Evolutionary conservation across 2,797 vertebrate species (phyloP), one percentile per base, ranked within the genome.

Genomic region (Bucorvus abyssinicus): DNA sequence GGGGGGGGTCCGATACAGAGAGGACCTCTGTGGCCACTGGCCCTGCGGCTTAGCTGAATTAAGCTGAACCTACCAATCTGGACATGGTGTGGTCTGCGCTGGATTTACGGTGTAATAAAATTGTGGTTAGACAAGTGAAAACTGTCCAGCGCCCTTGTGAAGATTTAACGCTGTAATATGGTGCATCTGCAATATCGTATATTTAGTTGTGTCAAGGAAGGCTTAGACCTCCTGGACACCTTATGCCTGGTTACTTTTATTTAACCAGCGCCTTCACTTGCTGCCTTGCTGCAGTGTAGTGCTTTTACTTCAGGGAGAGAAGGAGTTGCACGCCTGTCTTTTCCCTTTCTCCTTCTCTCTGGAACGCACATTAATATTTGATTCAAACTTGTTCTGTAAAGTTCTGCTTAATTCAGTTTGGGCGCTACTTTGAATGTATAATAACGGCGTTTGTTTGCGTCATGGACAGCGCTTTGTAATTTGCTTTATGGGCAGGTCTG

Each of bases 21-120:
- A 78, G 78, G 82, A 71, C 44, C 34, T 91, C 90, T 70, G 68
- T 73, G 81, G 30, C 94, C 75, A 68, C 53, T 82, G 93, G 65
- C 64, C 59, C 73, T 88, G 6, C 79, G 87, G 27, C 76, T 95
- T 96, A 94, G 40, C 53, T 47, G 45, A 89, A 85, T 97, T 96
- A 96, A 87, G 14, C 26, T 53, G 45, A 90, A 79, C 21, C 10
- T 36, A 70, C 90, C 89, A 87, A 93, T 96, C 79, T 91, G 91
- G 53, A 81, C 49, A 26, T 77, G 59, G 69, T 93, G 69, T 84
- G 59, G 91, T 88, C 89, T 94, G 77, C 71, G 56, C 50, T 89
- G 88, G 57, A 86, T 96, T 96, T 96, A 95, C 56, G 9, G 49
- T 75, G 77, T 79, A 94, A 95, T 95, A 85, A 94, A 96, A 94